These are phyloP conservation scores for Julus scanicus DNA, from an alignment of 2,888 invertebrate species.

Conservation along the genomic window DNA sequence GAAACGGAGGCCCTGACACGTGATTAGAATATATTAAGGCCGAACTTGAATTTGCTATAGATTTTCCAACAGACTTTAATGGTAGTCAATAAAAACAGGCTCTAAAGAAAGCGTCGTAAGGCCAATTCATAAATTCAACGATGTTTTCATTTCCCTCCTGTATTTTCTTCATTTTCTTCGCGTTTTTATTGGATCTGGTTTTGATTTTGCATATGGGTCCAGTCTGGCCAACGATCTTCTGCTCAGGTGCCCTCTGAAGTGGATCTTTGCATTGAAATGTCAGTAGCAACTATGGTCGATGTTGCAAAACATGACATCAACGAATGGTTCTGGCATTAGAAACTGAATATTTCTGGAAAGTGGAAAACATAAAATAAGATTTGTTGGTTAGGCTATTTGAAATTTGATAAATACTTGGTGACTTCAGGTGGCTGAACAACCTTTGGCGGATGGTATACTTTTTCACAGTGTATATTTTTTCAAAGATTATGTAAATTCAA, in stretches of 20 bases:
- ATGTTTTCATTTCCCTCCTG: conserved; percentile 5
- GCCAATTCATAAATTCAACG: conserved; percentile 31
- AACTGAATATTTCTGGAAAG: no score
- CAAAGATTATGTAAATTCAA: no score
- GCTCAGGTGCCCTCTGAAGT: not conserved
- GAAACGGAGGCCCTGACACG: not conserved
- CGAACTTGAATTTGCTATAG: not conserved
- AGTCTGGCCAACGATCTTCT: not conserved
- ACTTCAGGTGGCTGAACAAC: no score
- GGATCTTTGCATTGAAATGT: no score
- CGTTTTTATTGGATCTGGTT: not conserved
- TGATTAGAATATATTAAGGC: conserved; percentile 42
- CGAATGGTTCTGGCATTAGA: no score
- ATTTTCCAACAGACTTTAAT: not conserved
- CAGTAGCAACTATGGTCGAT: no score
- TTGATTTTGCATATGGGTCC: conserved; percentile 13
- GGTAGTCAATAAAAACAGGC: conserved; percentile 8
- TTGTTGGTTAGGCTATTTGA: no score
- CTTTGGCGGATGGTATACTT: no score
- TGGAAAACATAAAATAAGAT: no score
- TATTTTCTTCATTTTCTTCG: not conserved
- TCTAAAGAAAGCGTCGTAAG: conserved; percentile 20
- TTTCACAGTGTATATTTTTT: no score
- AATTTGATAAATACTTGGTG: no score
- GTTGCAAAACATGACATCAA: no score